A percentile compares a stretch with the other conserved stretches of the same genome.
Conservation (phyloP, 2,888 invertebrate species). For the Meta bourneti region DNA sequence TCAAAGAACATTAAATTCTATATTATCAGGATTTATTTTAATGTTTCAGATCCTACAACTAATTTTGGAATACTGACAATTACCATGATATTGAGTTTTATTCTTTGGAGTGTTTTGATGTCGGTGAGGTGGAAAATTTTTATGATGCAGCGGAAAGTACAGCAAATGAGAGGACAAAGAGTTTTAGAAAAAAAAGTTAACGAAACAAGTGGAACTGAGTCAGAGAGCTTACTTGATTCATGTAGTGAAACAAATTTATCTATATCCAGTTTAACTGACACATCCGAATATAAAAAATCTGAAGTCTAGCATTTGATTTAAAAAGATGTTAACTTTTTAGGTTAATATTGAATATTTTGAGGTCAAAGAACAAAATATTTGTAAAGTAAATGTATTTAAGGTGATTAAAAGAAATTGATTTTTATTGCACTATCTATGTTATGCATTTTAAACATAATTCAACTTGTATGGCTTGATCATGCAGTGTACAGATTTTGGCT, state of each 20-base stretch:
- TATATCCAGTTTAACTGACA: background rate
- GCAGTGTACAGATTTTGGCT: too few species aligned
- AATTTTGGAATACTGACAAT: constrained; percentile 62
- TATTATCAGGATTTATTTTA: background rate
- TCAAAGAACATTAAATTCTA: too few species aligned
- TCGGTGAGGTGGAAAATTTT: constrained; percentile 52
- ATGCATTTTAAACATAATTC: too few species aligned
- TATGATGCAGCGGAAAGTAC: constrained; percentile 30
- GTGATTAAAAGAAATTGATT: too few species aligned
- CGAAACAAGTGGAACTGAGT: background rate
- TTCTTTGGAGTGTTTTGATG: constrained; percentile 44
- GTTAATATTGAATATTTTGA: too few species aligned
- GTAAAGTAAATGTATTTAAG: too few species aligned
- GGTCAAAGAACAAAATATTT: too few species aligned
- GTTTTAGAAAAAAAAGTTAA: background rate
- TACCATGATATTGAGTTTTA: constrained; percentile 44
- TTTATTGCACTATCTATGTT: too few species aligned
- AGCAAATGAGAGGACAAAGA: constrained; percentile 7
- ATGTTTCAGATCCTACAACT: constrained; percentile 50
- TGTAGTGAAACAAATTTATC: background rate
- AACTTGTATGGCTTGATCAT: too few species aligned
- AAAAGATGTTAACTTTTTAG: too few species aligned
- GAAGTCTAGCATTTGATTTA: too few species aligned
- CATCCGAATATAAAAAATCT: background rate
- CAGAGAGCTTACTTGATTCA: background rate